Conservation (phyloP, 2,113 vertebrate genomes). For the Empidonax traillii region DNA sequence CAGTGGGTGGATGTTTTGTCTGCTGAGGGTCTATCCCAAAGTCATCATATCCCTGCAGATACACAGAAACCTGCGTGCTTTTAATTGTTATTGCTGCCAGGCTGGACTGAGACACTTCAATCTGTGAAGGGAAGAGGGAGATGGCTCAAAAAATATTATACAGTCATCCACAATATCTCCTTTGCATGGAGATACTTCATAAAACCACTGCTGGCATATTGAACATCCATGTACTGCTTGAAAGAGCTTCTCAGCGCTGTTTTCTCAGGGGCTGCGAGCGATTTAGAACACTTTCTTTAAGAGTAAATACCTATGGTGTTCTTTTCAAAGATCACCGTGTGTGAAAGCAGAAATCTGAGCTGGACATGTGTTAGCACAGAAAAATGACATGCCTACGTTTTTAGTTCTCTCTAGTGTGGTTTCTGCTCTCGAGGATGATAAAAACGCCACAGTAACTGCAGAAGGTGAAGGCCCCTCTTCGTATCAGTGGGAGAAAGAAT, state of each 20-base stretch:
- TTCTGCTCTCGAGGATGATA: background rate
- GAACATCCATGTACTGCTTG: fast-evolving
- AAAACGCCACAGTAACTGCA: background rate
- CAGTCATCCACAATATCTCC: background rate
- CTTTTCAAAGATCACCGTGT: background rate
- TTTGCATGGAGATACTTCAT: fast-evolving
- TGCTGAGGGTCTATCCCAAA: background rate
- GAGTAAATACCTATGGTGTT: background rate
- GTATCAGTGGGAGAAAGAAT: background rate
- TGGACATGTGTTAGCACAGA: background rate
- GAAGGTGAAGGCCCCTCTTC: background rate
- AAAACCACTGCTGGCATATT: background rate
- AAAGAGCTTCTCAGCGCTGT: background rate
- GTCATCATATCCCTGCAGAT: background rate
- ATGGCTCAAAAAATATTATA: background rate
- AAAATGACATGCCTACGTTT: background rate
- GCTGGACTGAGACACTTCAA: background rate
- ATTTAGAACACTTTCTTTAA: background rate
- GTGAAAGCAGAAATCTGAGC: background rate
- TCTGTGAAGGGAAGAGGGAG: background rate
- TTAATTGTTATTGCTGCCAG: background rate
- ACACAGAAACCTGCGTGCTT: fast-evolving
- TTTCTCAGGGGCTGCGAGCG: background rate
- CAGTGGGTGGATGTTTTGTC: background rate
- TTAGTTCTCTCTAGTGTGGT: background rate